Base-by-base conservation (phyloP, 2,888 invertebrate genomes). In the Lycophotia porphyrea region DNA sequence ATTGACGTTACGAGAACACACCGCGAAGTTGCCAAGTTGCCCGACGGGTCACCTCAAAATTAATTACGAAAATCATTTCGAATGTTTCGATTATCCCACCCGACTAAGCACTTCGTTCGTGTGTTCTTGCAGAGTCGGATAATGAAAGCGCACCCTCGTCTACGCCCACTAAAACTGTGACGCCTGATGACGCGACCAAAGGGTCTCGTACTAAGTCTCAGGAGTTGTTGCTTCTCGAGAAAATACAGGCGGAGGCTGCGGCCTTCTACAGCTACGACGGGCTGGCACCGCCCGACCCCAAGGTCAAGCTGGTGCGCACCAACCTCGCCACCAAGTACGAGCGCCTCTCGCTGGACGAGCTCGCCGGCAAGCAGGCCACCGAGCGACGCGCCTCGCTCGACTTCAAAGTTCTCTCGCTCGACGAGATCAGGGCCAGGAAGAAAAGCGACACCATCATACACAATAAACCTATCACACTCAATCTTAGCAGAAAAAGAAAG, bases 101-200 rank as follows among this genome's bases (percentile, higher is more conserved):
- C 88, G 90, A 92, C 89, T 94, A 92, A 94, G 92, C 92, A 93
- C 90, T 91, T 88, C 90, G 90, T 92, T 91, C 91, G 94, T 97
- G 97, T 97, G 97, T 97, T 97, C 97, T 98, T 98, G 97, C 97
- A 98, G 98, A 98, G 95, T 98, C 98, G 90, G 98, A 98, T 97
- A 97, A 97, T 93, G 98, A 98, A 97, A 97, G 98, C 93, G 97
- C 96, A 87, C 97, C 97, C 42, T 97, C 97, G 52, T 95, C 96
- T 76, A 97, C 97, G 84, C 97, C 97, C 80, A 95, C 95, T 81
- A 96, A 97, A 90, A 92, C 92, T 74, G 93, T 91, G 76, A 93
- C 95, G 82, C 84, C 92, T 42, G 95, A 94, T 64, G 94, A 93
- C 68, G 92, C 91, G 64, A 90, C 88, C 80, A 84, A 85, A 76